These are phyloP conservation scores for Plebejus argus DNA, from an alignment of 2,888 invertebrate genomes.

Conservation along the genomic window DNA sequence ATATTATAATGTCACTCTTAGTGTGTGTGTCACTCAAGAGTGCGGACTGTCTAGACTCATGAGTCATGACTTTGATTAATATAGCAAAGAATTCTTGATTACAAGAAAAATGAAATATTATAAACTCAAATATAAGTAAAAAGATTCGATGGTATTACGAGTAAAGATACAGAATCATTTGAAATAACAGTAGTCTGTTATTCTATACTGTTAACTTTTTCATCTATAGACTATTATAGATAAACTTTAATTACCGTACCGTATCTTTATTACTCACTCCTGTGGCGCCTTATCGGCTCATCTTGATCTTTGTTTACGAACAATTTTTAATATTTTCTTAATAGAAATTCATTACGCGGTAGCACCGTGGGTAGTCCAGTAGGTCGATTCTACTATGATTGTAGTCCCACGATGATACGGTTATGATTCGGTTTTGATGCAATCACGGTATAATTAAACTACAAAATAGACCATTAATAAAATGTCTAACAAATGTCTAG, in stretches of 20 bases:
- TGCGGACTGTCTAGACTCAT: too few relatives aligned
- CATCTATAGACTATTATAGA: slow-evolving; percentile 46
- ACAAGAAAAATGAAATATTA: not conserved
- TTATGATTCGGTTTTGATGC: not conserved
- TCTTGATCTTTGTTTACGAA: slow-evolving; percentile 48
- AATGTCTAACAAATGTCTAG: not conserved
- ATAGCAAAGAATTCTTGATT: not conserved
- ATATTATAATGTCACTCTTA: too few relatives aligned
- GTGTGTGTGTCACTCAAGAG: too few relatives aligned
- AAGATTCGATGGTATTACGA: slow-evolving; percentile 14
- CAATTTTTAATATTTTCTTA: slow-evolving; percentile 48
- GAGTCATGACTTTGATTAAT: not conserved
- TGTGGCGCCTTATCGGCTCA: slow-evolving; percentile 50
- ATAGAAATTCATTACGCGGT: slow-evolving; percentile 46
- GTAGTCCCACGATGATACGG: not conserved
- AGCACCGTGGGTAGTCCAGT: slow-evolving; percentile 42
- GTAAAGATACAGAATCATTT: slow-evolving; percentile 14
- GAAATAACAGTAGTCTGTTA: slow-evolving; percentile 44
- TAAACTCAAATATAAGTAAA: not conserved
- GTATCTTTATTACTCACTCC: slow-evolving; percentile 54
- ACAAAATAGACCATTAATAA: not conserved
- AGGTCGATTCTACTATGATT: not conserved
- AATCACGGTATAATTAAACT: not conserved
- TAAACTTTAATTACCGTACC: slow-evolving; percentile 49
- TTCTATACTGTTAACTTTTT: slow-evolving; percentile 44